phyloP scores from a whole-genome alignment of 1,140 invertebrate species.

The Heliconius himera region DNA sequence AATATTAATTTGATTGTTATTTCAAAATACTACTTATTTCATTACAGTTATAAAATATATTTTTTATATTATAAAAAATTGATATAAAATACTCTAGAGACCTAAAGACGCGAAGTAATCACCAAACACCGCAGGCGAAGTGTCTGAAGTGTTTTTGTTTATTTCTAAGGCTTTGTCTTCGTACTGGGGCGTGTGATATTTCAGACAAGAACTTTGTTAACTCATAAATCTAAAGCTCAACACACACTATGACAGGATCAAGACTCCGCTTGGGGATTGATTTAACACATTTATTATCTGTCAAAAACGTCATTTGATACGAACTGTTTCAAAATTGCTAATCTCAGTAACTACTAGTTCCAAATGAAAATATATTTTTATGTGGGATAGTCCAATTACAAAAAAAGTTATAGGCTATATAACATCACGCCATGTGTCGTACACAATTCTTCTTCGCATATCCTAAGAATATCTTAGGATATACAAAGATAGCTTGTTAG shows the following conservation, averaged over 20 bases:
- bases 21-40: too few relatives aligned
- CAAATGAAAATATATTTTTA: too few relatives aligned
- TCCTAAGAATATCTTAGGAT: too few relatives aligned
- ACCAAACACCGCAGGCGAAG: slow-evolving; percentile 26
- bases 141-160: slow-evolving; percentile 24
- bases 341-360: too few relatives aligned
- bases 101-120: slow-evolving; percentile 17
- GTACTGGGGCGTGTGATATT: slow-evolving; percentile 16
- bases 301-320: background rate
- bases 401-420: too few relatives aligned
- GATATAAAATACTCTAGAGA: slow-evolving; percentile 18
- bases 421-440: too few relatives aligned
- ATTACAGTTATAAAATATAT: background rate
- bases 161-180: slow-evolving; percentile 23
- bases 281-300: background rate
- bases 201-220: slow-evolving; percentile 17
- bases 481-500: too few relatives aligned
- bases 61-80: background rate
- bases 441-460: too few relatives aligned
- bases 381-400: too few relatives aligned
- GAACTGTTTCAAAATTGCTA: background rate
- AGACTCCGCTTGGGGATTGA: background rate
- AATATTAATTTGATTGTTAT: too few relatives aligned
- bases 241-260: background rate
- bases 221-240: slow-evolving; percentile 25